phyloP scores from a whole-genome alignment of 2,113 vertebrate genomes.

The Odontesthes bonariensis region DNA sequence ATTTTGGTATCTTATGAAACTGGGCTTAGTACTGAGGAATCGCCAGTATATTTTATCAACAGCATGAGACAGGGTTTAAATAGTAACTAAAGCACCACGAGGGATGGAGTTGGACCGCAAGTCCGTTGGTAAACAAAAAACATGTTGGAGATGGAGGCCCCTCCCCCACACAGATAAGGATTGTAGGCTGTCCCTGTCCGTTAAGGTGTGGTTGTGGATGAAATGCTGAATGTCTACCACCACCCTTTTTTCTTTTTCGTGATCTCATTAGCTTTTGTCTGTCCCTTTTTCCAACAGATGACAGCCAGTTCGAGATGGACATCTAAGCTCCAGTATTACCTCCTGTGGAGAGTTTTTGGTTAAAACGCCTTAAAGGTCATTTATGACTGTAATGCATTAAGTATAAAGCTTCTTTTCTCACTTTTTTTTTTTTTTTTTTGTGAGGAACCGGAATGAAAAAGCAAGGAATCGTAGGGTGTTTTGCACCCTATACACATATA shows the following conservation, averaged over 20 bases:
- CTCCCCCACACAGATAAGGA: slow-evolving; percentile 25
- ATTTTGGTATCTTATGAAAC: background rate
- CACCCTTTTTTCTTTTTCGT: background rate
- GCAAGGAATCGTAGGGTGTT: slow-evolving; percentile 49
- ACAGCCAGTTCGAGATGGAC: slow-evolving; percentile 84
- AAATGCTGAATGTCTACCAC: slow-evolving; percentile 3
- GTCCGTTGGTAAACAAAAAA: slow-evolving; percentile 15
- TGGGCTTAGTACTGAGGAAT: background rate
- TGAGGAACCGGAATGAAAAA: slow-evolving; percentile 53
- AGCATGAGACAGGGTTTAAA: no score
- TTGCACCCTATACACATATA: slow-evolving; percentile 38
- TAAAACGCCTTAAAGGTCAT: slow-evolving; percentile 63
- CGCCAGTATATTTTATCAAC: no score
- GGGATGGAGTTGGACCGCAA: slow-evolving; percentile 2
- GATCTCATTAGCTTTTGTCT: slow-evolving; percentile 1
- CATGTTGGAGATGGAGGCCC: background rate
- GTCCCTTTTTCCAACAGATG: slow-evolving; percentile 63
- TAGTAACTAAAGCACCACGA: background rate
- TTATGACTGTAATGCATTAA: slow-evolving; percentile 61
- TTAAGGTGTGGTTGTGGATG: slow-evolving; percentile 37
- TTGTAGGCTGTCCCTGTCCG: background rate
- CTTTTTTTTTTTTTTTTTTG: slow-evolving; percentile 41
- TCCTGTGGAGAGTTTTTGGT: slow-evolving; percentile 77
- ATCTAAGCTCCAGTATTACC: slow-evolving; percentile 77
- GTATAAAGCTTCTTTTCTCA: slow-evolving; percentile 53